Percentiles rank a stretch among this genome's conserved stretches.
Conservation (phyloP, 2,888 invertebrate genomes). For the Oasisia sp. region DNA sequence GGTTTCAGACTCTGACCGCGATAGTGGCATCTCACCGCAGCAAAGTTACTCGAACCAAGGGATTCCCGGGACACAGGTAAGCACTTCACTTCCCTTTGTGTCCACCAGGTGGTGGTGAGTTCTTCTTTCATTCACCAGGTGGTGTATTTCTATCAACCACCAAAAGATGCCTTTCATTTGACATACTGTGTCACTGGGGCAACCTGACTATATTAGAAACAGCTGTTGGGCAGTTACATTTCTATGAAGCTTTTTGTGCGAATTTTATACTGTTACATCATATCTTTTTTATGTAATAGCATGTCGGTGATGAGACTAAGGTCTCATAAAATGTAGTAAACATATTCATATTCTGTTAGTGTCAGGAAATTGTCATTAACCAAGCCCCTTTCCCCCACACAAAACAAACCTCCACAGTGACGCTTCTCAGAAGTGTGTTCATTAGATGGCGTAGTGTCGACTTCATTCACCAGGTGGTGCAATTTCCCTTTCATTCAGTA, state of each 20-base stretch:
- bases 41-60: constrained; percentile 28
- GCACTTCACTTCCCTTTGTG: neutral
- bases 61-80: constrained; percentile 3
- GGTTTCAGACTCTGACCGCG: constrained; percentile 38
- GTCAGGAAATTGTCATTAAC: neutral
- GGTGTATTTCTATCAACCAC: neutral
- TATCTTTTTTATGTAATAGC: neutral
- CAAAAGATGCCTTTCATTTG: neutral
- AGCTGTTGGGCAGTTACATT: too few species aligned
- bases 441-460: neutral
- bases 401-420: neutral
- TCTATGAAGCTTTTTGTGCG: too few species aligned
- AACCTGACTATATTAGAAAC: too few species aligned
- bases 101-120: neutral
- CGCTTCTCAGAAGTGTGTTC: neutral
- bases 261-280: neutral
- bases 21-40: constrained; percentile 43
- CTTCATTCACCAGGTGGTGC: neutral
- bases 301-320: neutral
- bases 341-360: neutral
- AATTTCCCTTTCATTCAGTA: neutral
- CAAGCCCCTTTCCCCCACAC: neutral
- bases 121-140: neutral
- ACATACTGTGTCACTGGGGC: neutral
- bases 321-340: neutral